Percentiles rank a stretch among this genome's conserved stretches.
Conservation (phyloP, 2,797 vertebrate genomes). For the Tenualosa ilisha region DNA sequence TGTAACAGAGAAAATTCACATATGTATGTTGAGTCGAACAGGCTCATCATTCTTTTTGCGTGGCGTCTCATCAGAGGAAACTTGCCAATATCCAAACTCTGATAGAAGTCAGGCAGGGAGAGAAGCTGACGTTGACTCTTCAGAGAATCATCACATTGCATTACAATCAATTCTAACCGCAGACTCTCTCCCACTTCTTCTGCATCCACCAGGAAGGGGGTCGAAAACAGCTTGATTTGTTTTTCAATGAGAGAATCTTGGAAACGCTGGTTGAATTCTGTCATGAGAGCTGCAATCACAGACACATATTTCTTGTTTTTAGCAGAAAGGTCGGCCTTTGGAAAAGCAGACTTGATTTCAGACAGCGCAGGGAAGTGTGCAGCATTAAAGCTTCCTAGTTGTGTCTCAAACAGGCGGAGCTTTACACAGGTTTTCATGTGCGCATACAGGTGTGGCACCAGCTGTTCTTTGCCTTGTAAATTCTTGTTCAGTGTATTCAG, state of each 20-base stretch:
- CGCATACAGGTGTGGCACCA: slow-evolving; percentile 30
- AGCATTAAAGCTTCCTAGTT: slow-evolving; percentile 31
- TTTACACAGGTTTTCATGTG: too few species aligned
- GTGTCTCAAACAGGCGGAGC: slow-evolving; percentile 30
- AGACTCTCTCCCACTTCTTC: too few species aligned
- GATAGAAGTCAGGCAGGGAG: too few species aligned
- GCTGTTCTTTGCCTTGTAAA: slow-evolving; percentile 42
- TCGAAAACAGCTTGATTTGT: too few species aligned
- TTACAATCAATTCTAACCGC: too few species aligned
- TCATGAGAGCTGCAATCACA: slow-evolving; percentile 29
- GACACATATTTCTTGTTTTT: slow-evolving; percentile 34
- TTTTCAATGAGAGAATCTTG: too few species aligned
- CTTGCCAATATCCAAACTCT: too few species aligned
- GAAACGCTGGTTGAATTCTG: slow-evolving; percentile 34
- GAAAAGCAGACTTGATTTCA: slow-evolving; percentile 32
- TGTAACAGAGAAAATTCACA: too few species aligned
- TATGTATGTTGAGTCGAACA: slow-evolving; percentile 22
- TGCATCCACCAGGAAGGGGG: too few species aligned
- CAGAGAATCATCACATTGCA: slow-evolving; percentile 37
- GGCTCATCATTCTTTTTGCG: neutral
- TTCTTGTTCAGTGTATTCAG: slow-evolving; percentile 28
- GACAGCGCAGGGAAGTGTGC: slow-evolving; percentile 30
- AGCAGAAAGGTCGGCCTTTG: slow-evolving; percentile 30
- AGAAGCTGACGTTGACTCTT: too few species aligned
- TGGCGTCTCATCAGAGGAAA: neutral